Evolutionary conservation across 2,113 vertebrate species (phyloP).

Genomic region (Brevimyrus niger): DNA sequence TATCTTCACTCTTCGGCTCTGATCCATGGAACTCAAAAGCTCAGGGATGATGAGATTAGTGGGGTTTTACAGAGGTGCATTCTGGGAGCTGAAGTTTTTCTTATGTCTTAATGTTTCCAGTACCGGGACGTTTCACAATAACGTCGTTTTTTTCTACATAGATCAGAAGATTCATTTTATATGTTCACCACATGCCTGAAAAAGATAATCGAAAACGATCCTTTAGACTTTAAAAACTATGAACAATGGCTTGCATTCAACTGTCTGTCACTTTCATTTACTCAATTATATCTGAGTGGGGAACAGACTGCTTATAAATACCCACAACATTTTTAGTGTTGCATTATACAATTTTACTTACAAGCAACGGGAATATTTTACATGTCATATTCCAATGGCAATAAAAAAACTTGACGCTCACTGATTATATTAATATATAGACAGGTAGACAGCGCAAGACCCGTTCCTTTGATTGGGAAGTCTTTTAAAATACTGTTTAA

Average conservation of each 20-base stretch:
- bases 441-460: neutral
- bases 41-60: constrained; percentile 46
- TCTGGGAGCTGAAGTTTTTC: constrained; percentile 36
- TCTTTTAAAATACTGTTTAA: neutral
- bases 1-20: constrained; percentile 22
- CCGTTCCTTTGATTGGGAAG: neutral
- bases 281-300: neutral
- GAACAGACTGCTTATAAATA: neutral
- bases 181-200: neutral
- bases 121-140: neutral
- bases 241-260: neutral
- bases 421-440: neutral
- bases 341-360: neutral
- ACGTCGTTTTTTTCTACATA: neutral
- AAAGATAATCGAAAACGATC: neutral
- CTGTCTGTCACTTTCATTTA: neutral
- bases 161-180: neutral
- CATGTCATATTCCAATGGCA: neutral
- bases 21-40: constrained; percentile 34
- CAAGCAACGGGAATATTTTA: neutral
- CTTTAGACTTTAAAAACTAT: neutral
- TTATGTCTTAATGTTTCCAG: neutral
- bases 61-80: constrained; percentile 21
- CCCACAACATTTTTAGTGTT: neutral
- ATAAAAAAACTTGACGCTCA: neutral